Evolutionary conservation across 2,888 invertebrate genomes (phyloP), one percentile per base, ranked within the genome.

Genomic region (Andrena flavipes): DNA sequence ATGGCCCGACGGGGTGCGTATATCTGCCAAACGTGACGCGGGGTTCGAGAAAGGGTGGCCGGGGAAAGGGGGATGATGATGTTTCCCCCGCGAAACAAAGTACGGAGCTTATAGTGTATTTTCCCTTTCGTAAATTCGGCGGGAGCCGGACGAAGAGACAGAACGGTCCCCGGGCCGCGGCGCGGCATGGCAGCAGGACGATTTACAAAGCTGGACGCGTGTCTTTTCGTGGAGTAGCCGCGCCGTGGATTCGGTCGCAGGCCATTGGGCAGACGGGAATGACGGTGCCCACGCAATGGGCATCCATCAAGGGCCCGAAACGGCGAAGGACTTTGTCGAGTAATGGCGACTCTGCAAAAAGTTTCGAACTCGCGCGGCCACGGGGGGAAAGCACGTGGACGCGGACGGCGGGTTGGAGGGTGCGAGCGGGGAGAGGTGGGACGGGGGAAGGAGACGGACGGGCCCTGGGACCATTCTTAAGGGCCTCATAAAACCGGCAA

Each of bases 401-500:
- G 60, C 35, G 62, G 67, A 33, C 29, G 77, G 76, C 77, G 85
- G 54, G 69, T 67, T 48, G 77, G 65, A 8, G 63, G 69, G 51
- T 54, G 59, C 56, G 73, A 63, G 29, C 51, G 72, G 80, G 62
- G 56, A 59, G 54, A 82, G 77, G 54, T 62, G 67, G 71, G 64
- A 30, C 30, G 6, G 30, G 6, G 30, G 72, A 63, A 62, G 59
- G 67, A 64, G 79, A 79, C 69, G 77, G 76, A 77, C 68, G 85
- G 83, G 83, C 83, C 84, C 83, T 84, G 81, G 86, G 87, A 89
- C 89, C 85, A 88, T 90, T 91, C 92, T 91, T 89, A 90, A 91
- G 91, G 90, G 91, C 89, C 87, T 92, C 92, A 91, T 92, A 92
- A 92, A 92, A 90, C 89, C 90, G 86, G 92, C 91, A 91, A 92